Conservation (phyloP, 2,888 invertebrate species). For the Drosophila heteroneura region DNA sequence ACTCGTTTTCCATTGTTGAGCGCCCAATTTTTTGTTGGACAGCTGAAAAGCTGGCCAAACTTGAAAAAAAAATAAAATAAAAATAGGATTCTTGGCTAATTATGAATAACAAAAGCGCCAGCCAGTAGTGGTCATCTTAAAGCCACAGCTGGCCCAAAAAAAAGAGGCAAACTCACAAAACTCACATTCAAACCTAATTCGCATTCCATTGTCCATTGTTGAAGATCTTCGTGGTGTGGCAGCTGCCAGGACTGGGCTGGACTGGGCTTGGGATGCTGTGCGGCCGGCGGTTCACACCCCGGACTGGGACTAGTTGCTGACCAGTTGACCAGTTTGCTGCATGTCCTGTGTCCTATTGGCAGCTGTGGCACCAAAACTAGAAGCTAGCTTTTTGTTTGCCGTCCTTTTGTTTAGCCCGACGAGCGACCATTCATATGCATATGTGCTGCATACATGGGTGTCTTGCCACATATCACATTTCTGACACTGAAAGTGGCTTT, state of each 20-base stretch:
- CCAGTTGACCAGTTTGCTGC: conserved; percentile 45
- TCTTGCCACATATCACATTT: not conserved
- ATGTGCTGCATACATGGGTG: not conserved
- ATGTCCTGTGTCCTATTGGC: conserved; percentile 33
- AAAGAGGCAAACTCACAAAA: not conserved
- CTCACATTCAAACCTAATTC: conserved; percentile 8
- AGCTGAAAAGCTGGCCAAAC: conserved; percentile 43
- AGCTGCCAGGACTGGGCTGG: conserved; percentile 39
- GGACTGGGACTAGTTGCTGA: conserved; percentile 33
- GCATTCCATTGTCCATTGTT: conserved; percentile 47
- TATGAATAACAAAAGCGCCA: conserved; percentile 67
- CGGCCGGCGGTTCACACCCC: conserved; percentile 58
- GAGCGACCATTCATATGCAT: conserved; percentile 1
- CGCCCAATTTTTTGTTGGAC: conserved; percentile 14
- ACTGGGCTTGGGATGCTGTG: conserved; percentile 63
- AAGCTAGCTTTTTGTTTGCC: conserved; percentile 61
- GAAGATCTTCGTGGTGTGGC: conserved; percentile 23
- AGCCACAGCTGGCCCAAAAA: conserved; percentile 26
- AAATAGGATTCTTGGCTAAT: conserved; percentile 45
- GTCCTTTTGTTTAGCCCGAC: conserved; percentile 53
- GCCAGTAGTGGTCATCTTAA: conserved; percentile 19
- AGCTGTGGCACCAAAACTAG: conserved; percentile 57
- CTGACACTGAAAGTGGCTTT: not conserved
- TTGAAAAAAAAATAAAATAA: conserved; percentile 28
- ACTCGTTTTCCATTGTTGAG: conserved; percentile 33